Evolutionary conservation across 2,888 invertebrate genomes (phyloP).

Genomic region (Mechanitis messenoides): DNA sequence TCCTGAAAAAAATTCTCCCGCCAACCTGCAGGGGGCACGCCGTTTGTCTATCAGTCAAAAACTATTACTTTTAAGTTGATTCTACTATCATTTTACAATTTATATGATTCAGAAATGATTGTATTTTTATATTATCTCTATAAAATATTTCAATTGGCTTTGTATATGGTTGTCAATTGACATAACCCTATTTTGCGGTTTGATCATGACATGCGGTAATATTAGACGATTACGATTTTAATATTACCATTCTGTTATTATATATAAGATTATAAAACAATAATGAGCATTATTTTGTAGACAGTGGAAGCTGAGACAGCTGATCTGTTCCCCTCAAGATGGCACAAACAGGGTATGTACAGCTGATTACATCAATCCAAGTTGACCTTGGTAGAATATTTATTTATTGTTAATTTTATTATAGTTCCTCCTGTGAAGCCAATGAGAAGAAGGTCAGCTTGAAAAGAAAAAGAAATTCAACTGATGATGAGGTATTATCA

Average conservation of each 20-base stretch:
- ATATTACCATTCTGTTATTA: constrained; percentile 37
- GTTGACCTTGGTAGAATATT: constrained; percentile 59
- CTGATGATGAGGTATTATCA: constrained; percentile 65
- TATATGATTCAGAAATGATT: constrained; percentile 32
- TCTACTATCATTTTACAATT: constrained; percentile 33
- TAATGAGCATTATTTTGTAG: constrained; percentile 50
- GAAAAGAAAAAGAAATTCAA: constrained; percentile 67
- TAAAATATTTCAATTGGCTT: constrained; percentile 48
- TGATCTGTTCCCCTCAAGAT: constrained; percentile 52
- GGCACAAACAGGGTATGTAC: constrained; percentile 70
- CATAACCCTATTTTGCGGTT: constrained; percentile 74
- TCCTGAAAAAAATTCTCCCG: constrained; percentile 64
- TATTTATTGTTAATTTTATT: constrained; percentile 50
- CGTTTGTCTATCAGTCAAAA: constrained; percentile 45
- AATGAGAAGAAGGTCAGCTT: constrained; percentile 57
- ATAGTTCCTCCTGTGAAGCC: constrained; percentile 59
- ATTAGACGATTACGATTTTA: constrained; percentile 48
- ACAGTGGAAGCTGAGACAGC: constrained; percentile 45
- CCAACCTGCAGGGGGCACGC: constrained; percentile 75
- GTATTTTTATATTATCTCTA: constrained; percentile 33
- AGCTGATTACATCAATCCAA: constrained; percentile 38
- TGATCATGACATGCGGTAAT: constrained; percentile 74
- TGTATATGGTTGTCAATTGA: constrained; percentile 68
- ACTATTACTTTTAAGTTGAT: constrained; percentile 38
- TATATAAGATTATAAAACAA: constrained; percentile 33